Base-by-base conservation (phyloP, 2,113 vertebrate genomes). In the Sylvilagus bachmani region DNA sequence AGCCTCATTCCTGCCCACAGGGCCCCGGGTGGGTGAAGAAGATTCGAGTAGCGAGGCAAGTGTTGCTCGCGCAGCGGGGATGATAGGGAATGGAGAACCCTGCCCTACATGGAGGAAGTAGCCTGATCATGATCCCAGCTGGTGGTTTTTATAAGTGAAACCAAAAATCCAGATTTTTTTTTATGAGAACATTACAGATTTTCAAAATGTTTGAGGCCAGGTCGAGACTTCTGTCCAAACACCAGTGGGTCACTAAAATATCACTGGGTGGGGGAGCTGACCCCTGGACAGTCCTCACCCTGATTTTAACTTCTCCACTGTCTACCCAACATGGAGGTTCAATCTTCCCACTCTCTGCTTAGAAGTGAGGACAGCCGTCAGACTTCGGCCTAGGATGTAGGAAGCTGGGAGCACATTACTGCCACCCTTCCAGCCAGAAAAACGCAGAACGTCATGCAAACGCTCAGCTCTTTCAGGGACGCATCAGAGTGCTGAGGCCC, bases 21-120 rank as follows among this genome's bases (percentile, higher is more conserved):
- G 24, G 10, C 21, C 9, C 36, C 14, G 25, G 64, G n/a, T n/a
- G 44, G 25, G 10, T 27, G 49, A 53, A 22, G 53, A 75, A 62
- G 49, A 61, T 36, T 24, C 10, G 2, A 1, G 22, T 29, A 51
- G 16, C 2, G 31, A 13, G 22, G 31, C 3, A 2, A 49, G 33
- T 10, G 33, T 61, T 17, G 0, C 24, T 0, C 2, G 10, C 9
- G 21, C 19, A 3, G 67, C 1, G 0, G 24, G 33, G 19, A 31
- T 5, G 0, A 13, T 3, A 24, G 31, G 33, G 38, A 14, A 19
- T 11, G 5, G 22, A 33, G n/a, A 49, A 6, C 44, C 1, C 13
- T 4, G 6, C 3, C 44, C n/a, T 21, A 19, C 0, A 29, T 25
- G 33, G 16, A 62, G 64, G 19, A 66, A 80, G 19, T 14, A 81